These are phyloP conservation scores for Sardinella longiceps DNA, from an alignment of 2,797 vertebrate genomes.

Conservation along the genomic window DNA sequence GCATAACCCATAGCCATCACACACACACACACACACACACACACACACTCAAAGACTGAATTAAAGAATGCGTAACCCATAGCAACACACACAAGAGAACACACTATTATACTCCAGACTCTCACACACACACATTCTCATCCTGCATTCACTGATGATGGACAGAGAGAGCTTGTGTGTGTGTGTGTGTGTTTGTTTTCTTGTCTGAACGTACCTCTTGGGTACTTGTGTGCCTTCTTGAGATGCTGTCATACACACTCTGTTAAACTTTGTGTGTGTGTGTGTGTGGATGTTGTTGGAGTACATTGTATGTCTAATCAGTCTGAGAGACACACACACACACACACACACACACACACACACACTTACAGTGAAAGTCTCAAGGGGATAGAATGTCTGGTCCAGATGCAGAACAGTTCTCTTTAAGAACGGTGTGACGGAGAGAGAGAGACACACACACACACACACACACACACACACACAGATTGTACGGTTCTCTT, in stretches of 20 bases:
- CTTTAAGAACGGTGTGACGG: too few relatives aligned
- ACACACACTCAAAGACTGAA: not conserved
- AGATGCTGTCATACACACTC: not conserved
- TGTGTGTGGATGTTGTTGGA: not conserved
- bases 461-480: too few relatives aligned
- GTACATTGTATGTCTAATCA: too few relatives aligned
- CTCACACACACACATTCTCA: not conserved
- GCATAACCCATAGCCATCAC: not conserved
- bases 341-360: too few relatives aligned
- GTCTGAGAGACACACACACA: not conserved
- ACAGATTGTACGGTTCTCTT: too few relatives aligned
- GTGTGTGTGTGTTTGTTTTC: not conserved
- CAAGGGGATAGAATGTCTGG: too few relatives aligned
- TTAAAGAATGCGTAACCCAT: too few relatives aligned
- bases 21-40: not conserved
- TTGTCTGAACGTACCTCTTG: conserved; percentile 14
- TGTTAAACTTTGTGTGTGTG: not conserved
- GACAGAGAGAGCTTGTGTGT: not conserved
- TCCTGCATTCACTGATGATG: not conserved
- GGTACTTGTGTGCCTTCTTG: not conserved
- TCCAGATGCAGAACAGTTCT: too few relatives aligned
- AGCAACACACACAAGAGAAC: not conserved
- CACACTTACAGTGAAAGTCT: too few relatives aligned
- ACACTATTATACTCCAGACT: not conserved
- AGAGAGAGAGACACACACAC: too few relatives aligned